Evolutionary conservation across 2,888 invertebrate genomes (phyloP), one percentile per base, ranked within the genome.

Genomic region (Neuroscelio doddi): DNA sequence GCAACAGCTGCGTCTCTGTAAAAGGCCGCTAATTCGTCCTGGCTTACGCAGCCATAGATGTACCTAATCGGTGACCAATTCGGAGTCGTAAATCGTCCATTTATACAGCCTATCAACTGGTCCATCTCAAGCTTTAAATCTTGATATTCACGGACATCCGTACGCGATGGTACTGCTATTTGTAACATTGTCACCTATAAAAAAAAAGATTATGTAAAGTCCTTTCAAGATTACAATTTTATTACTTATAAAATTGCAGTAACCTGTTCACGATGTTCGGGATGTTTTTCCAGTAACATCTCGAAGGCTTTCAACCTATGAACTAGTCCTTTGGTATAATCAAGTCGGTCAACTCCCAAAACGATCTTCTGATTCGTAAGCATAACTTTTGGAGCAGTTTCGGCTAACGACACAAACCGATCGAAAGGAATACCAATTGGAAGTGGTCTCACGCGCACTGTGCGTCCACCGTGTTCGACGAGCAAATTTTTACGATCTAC

Each of bases 61-160:
- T 95, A 95, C 85, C 91, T 88, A 70, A 96, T 95, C 0, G 96
- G 96, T 0, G 95, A 94, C 96, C 96, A 96, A 81, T 94, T 94
- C 0, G 95, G 93, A 0, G 95, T 95, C 0, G 95, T 94, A 77
- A 95, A 95, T 56, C 92, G 89, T 10, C 95, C 95, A 80, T 96
- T 96, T 59, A 96, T 95, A 57, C 92, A 87, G 12, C 93, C 95
- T 41, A 96, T 94, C 46, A 95, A 81, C 78, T 95, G 95, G 83
- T 96, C 95, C 87, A 96, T 93, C 82, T 95, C 94, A 75, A 95
- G 93, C 78, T 96, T 96, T 56, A 96, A 85, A 69, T 95, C 95
- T 74, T 94, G 93, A 75, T 96, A 96, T 80, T 95, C 95, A 74
- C 93, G 92, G 0, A 96, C 95, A 74, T 95, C 95, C 0, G 94